Base-by-base conservation (phyloP, 2,888 invertebrate species). In the Drosophila macrospina region DNA sequence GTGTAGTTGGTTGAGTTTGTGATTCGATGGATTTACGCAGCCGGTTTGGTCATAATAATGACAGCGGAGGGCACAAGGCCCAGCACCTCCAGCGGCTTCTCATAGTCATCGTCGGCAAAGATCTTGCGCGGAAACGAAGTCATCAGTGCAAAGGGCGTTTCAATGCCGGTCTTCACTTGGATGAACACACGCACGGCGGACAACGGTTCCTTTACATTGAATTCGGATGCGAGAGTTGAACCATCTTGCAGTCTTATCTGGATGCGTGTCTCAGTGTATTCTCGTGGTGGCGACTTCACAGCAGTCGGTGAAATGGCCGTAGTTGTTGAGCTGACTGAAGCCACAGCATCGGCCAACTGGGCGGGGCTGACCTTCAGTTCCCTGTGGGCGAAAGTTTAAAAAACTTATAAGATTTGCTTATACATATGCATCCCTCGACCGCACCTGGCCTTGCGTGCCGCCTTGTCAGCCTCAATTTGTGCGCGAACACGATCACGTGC, bases 121-220 rank as follows among this genome's bases (percentile, higher is more conserved):
- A 98, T 94, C 92, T 96, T 97, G 90, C 95, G 95, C 13, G 99
- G 98, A 93, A 97, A 99, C 88, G 95, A 95, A 1, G 98, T 98
- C 69, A 96, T 96, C 65, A 98, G 93, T 0, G 94, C 93, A 88
- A 97, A 97, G 57, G 84, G 86, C 4, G 79, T 69, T 5, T 93
- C 93, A 45, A 91, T 89, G n/a, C 90, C 89, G 7, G 91, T 89
- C 20, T 88, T 76, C 16, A 86, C 80, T 83, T 55, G 89, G 61
- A 68, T 92, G 45, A 57, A 92, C 48, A 61, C 82, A 4, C 93
- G 91, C 39, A 93, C 92, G n/a, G 94, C 93, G 0, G 92, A 93
- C 3, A 98, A 92, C 0, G 95, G 94, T 20, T 94, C 94, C 41
- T 93, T 93, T 0, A 95, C 94, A 30, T 94, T 93, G 90, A 98